Conservation (phyloP, 2,797 vertebrate species). For the Fringilla coelebs region DNA sequence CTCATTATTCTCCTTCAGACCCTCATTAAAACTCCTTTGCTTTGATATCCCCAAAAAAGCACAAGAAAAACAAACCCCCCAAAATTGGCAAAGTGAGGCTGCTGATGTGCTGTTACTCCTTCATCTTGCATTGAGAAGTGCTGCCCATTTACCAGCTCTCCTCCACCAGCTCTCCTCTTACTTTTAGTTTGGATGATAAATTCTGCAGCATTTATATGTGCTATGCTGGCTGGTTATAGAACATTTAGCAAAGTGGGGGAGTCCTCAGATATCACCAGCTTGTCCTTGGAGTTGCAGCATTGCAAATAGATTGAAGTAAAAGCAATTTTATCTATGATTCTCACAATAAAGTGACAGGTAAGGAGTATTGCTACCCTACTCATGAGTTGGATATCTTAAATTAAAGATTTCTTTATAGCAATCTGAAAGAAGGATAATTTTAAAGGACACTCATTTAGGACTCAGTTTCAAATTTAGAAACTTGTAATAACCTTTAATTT, state of each 20-base stretch:
- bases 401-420: neutral
- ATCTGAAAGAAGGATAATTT: neutral
- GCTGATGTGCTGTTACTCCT: neutral
- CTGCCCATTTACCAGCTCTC: neutral
- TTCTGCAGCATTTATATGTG: neutral
- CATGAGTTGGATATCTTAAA: neutral
- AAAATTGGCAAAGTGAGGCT: neutral
- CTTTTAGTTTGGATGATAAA: neutral
- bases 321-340: neutral
- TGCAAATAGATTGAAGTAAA: neutral
- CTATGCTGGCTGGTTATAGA: neutral
- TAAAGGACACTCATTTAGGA: neutral
- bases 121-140: neutral
- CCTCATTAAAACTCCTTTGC: constrained; percentile 62
- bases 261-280: neutral
- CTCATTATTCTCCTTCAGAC: constrained; percentile 65
- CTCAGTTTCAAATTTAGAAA: neutral
- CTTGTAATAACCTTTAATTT: neutral
- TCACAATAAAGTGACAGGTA: neutral
- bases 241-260: neutral
- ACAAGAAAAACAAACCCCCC: neutral
- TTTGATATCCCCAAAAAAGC: constrained; percentile 35
- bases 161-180: neutral
- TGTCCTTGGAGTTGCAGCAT: neutral
- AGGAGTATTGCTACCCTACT: neutral